Conservation (phyloP, 1,140 invertebrate genomes). For the Camponotus floridanus region DNA sequence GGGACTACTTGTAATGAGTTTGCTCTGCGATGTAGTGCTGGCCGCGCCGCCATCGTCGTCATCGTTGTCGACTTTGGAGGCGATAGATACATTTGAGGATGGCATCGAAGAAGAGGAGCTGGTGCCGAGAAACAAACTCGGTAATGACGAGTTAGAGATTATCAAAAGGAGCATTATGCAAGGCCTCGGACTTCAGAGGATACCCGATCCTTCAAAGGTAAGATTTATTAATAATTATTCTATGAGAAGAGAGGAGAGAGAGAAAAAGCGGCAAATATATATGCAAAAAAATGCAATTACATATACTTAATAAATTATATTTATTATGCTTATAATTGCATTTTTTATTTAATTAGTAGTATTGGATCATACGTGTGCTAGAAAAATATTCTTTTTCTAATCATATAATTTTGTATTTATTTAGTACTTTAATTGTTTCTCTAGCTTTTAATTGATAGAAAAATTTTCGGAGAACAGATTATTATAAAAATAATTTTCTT, state of each 20-base stretch:
- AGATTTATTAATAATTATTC: neutral
- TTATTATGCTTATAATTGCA: neutral
- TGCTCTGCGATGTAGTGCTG: constrained; percentile 47
- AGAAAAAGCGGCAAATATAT: too few species aligned
- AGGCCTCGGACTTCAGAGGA: constrained; percentile 83
- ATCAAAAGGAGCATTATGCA: constrained; percentile 84
- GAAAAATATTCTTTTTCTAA: too few species aligned
- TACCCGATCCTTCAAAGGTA: constrained; percentile 85
- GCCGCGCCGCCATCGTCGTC: constrained; percentile 31
- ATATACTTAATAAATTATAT: too few species aligned
- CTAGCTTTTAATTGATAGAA: neutral
- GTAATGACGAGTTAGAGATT: constrained; percentile 78
- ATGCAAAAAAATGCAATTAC: too few species aligned
- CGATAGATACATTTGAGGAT: constrained; percentile 46
- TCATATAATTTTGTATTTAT: neutral
- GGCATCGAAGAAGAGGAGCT: constrained; percentile 46
- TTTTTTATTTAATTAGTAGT: neutral
- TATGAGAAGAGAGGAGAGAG: neutral
- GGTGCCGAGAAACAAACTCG: constrained; percentile 53
- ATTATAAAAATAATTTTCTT: neutral
- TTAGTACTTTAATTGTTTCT: neutral
- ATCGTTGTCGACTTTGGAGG: neutral
- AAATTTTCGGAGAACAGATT: neutral
- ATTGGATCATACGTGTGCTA: too few species aligned
- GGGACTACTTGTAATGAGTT: constrained; percentile 41